phyloP scores from a whole-genome alignment of 2,797 vertebrate genomes.

The Syngnathus acus region DNA sequence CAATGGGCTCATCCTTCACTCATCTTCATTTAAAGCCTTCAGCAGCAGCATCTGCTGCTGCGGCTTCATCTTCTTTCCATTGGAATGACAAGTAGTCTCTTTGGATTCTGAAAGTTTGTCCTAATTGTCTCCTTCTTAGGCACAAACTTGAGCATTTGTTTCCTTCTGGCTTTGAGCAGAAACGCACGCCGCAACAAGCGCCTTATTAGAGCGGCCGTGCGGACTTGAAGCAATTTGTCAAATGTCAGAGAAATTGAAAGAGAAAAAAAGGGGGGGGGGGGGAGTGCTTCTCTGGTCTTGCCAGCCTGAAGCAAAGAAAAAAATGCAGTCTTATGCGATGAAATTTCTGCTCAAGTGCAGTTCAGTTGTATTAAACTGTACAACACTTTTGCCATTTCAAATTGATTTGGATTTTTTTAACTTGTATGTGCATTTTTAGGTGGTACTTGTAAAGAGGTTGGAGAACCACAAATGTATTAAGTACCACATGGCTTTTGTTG shows the following conservation, averaged over 20 bases:
- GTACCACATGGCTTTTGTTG: too few relatives aligned
- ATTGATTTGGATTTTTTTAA: neutral
- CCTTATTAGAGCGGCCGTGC: neutral
- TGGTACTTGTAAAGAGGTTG: neutral
- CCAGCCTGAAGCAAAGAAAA: neutral
- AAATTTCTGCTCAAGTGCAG: too few relatives aligned
- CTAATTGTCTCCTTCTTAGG: conserved; percentile 8
- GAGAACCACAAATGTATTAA: neutral
- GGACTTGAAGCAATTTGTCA: neutral
- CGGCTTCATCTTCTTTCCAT: neutral
- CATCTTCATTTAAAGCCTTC: too few relatives aligned
- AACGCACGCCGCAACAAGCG: neutral
- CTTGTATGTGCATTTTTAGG: neutral
- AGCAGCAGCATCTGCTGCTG: too few relatives aligned
- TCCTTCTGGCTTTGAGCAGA: neutral
- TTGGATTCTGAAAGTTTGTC: neutral
- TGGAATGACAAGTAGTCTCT: neutral
- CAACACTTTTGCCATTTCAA: neutral
- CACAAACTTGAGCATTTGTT: neutral
- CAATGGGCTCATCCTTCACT: too few relatives aligned
- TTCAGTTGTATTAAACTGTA: neutral
- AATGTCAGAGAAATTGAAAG: neutral
- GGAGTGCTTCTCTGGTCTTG: neutral
- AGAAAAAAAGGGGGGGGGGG: neutral
- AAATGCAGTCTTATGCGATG: too few relatives aligned